A percentile compares a stretch with the other conserved stretches of the same genome.
Evolutionary conservation across 2,888 invertebrate genomes (phyloP).

Genomic region (Maniola hyperantus): DNA sequence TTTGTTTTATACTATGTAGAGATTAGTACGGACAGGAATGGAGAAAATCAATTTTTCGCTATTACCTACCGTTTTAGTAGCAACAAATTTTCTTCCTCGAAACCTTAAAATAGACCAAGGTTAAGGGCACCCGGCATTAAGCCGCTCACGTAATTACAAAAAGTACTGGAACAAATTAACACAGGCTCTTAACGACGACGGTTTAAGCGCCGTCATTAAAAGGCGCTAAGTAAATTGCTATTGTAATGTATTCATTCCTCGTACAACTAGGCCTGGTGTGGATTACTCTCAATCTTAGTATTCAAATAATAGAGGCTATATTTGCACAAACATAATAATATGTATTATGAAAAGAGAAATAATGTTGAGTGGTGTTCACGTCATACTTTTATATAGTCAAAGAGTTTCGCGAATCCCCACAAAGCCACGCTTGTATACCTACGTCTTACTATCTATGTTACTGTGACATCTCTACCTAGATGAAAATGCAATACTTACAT

Average conservation of each 20-base stretch:
- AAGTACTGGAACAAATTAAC: constrained; percentile 37
- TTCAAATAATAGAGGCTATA: constrained; percentile 1
- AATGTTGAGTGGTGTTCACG: neutral
- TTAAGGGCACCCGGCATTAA: constrained; percentile 30
- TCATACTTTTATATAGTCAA: too few relatives aligned
- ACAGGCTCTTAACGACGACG: constrained; percentile 32
- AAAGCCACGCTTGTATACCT: too few relatives aligned
- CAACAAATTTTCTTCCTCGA: neutral
- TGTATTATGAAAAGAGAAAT: constrained; percentile 6
- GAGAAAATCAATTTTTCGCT: too few relatives aligned
- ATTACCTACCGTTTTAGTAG: too few relatives aligned
- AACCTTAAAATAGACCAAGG: constrained; percentile 17
- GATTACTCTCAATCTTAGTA: constrained; percentile 4
- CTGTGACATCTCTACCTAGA: too few relatives aligned
- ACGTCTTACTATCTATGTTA: too few relatives aligned
- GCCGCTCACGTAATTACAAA: constrained; percentile 34
- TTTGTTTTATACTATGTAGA: too few relatives aligned
- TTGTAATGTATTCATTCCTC: constrained; percentile 37
- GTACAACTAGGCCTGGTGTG: constrained; percentile 8
- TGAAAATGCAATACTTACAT: too few relatives aligned
- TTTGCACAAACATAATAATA: constrained; percentile 2
- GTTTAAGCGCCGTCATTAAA: constrained; percentile 39
- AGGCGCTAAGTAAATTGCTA: constrained; percentile 43
- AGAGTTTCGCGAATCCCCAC: too few relatives aligned
- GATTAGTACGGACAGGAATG: too few relatives aligned